These are phyloP conservation scores for Megaceryle alcyon DNA, from an alignment of 2,797 vertebrate species.

Conservation along the genomic window DNA sequence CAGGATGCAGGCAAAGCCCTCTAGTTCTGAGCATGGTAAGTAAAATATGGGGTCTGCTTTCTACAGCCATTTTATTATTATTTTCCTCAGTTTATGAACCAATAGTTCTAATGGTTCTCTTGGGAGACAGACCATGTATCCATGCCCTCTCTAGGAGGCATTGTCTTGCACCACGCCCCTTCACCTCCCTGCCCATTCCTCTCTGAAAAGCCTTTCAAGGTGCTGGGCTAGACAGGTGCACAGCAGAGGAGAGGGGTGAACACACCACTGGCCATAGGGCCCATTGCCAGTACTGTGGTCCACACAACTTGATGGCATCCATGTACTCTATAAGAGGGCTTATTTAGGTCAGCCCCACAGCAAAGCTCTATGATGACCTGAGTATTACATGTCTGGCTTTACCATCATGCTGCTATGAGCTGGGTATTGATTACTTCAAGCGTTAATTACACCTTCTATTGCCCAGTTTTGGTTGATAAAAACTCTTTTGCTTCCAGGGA, in stretches of 20 bases:
- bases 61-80: not conserved
- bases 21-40: not conserved
- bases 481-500: not conserved
- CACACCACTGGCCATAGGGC: not conserved
- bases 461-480: not conserved
- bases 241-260: not conserved
- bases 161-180: not conserved
- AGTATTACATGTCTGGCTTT: not conserved
- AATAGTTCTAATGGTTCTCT: not conserved
- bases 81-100: not conserved
- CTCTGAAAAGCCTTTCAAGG: accelerated
- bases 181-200: not conserved
- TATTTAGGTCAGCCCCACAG: not conserved
- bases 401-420: not conserved
- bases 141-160: not conserved
- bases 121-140: not conserved
- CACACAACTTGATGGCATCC: not conserved
- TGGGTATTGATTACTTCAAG: not conserved
- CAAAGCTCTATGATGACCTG: not conserved
- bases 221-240: accelerated
- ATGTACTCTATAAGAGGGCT: not conserved
- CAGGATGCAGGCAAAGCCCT: too few species aligned
- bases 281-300: not conserved
- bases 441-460: not conserved
- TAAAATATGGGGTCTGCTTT: not conserved